Conservation (phyloP, 2,113 vertebrate species). For the Saccopteryx bilineata region DNA sequence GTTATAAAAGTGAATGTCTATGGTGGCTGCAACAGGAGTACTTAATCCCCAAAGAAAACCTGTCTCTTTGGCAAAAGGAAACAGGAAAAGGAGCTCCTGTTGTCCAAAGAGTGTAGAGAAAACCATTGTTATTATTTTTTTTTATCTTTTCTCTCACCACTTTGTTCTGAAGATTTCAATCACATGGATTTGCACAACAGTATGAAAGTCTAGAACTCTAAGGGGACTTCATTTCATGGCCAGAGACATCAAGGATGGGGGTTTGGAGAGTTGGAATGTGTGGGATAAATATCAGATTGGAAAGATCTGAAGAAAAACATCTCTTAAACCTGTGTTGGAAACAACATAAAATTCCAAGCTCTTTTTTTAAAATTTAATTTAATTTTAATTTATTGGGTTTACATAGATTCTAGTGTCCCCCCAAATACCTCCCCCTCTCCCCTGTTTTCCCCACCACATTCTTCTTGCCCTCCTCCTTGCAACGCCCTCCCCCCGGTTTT, state of each 20-base stretch:
- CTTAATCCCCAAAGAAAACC: background rate
- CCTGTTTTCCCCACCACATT: too few species aligned
- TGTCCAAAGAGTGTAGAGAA: background rate
- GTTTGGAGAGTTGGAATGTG: background rate
- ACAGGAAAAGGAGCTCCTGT: background rate
- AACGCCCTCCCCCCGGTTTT: too few species aligned
- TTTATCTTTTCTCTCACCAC: background rate
- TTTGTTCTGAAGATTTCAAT: background rate
- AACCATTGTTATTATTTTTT: background rate
- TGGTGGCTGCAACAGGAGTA: background rate
- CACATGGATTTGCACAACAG: background rate
- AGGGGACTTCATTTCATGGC: background rate
- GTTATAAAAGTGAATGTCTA: background rate
- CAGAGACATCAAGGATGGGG: background rate
- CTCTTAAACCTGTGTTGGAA: background rate
- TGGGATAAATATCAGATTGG: background rate
- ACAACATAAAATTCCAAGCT: slow-evolving; percentile 25
- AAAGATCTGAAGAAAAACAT: background rate
- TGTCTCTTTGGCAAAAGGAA: background rate
- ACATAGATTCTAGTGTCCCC: too few species aligned
- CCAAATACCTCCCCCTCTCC: too few species aligned
- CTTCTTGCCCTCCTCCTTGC: too few species aligned
- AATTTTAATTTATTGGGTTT: too few species aligned
- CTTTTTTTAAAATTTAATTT: too few species aligned
- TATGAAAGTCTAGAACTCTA: background rate